phyloP scores from a whole-genome alignment of 2,888 invertebrate genomes.

The Periphyllus acericola region DNA sequence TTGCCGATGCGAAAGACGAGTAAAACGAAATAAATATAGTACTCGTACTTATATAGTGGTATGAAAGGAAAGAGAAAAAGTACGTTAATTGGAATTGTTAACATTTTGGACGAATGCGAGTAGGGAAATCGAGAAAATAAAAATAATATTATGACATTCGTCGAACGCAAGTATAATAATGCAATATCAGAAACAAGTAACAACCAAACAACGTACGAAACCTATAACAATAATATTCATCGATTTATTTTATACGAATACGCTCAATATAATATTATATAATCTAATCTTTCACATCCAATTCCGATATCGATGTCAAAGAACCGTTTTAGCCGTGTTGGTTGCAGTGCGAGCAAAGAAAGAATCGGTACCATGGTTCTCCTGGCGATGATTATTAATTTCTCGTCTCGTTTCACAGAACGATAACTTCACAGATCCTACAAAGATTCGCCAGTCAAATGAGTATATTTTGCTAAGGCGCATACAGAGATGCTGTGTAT shows the following conservation, averaged over 20 bases:
- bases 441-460: background rate
- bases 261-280: background rate
- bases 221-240: background rate
- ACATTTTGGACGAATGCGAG: background rate
- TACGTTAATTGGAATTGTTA: background rate
- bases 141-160: background rate
- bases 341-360: background rate
- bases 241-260: background rate
- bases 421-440: background rate
- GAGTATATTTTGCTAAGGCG: background rate
- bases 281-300: background rate
- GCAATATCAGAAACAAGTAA: too few species aligned
- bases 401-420: background rate
- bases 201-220: too few species aligned
- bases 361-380: background rate
- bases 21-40: background rate
- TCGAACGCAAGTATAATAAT: background rate
- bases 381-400: background rate
- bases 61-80: background rate
- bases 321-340: background rate
- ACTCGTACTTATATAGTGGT: background rate
- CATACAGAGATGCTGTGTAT: too few species aligned
- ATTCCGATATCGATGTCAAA: background rate
- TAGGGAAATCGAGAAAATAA: background rate
- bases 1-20: background rate